Percentiles rank a stretch among this genome's conserved stretches.
Conservation (phyloP, 2,113 vertebrate species). For the Loxodonta africana region DNA sequence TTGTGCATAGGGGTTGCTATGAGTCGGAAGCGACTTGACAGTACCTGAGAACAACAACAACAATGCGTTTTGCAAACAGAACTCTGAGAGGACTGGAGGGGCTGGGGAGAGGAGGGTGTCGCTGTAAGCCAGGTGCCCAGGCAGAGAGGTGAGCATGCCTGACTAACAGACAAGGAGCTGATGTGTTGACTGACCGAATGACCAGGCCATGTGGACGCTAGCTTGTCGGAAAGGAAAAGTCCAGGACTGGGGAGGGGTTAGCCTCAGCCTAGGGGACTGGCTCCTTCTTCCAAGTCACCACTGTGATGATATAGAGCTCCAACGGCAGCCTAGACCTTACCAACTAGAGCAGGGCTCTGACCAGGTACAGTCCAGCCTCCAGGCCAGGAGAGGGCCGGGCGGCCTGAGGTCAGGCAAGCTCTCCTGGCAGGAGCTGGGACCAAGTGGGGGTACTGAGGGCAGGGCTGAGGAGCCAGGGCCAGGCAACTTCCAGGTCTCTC, state of each 20-base stretch:
- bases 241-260: not conserved
- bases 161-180: not conserved
- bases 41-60: too few species aligned
- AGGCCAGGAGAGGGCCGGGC: not conserved
- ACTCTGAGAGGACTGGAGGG: not conserved
- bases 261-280: not conserved
- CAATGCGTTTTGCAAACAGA: not conserved
- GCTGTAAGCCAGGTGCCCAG: not conserved
- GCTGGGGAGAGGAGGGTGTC: not conserved
- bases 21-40: too few species aligned
- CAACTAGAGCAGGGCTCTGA: not conserved
- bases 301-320: not conserved
- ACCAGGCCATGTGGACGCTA: too few species aligned
- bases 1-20: too few species aligned
- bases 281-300: not conserved
- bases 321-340: not conserved
- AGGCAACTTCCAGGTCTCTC: not conserved
- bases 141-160: not conserved
- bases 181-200: not conserved
- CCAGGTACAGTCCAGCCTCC: not conserved
- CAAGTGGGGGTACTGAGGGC: not conserved
- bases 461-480: not conserved
- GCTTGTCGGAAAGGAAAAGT: not conserved
- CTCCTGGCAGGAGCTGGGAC: not conserved
- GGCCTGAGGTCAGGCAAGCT: not conserved